These are phyloP conservation scores for Drosophila maculinotata DNA, from an alignment of 2,888 invertebrate genomes.

Conservation along the genomic window DNA sequence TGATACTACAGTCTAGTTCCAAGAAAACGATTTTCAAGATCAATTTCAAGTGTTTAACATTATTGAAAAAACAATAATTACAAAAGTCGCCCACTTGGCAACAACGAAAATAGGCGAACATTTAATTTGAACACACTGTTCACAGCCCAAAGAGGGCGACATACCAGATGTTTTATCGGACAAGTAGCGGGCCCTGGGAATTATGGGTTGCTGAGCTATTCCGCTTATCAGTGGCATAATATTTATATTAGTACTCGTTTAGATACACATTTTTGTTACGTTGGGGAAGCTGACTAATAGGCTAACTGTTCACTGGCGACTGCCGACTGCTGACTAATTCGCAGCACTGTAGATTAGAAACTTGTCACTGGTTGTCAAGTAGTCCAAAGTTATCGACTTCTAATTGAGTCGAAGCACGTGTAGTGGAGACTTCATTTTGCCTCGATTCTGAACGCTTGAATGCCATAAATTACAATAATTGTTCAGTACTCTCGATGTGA, in stretches of 20 bases:
- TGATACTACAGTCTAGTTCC: not conserved
- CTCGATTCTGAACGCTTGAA: conserved; percentile 2
- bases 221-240: conserved; percentile 58
- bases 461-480: conserved; percentile 45
- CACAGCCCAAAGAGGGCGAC: conserved; percentile 19
- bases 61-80: not conserved
- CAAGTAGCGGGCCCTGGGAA: not conserved
- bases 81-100: not conserved
- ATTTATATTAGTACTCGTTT: conserved; percentile 46
- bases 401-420: conserved; percentile 55
- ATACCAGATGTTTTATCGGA: conserved; percentile 30
- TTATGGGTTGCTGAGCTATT: conserved; percentile 3
- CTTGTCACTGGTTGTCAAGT: conserved; percentile 45
- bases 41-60: not conserved
- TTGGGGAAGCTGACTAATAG: conserved; percentile 23
- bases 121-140: too few relatives aligned
- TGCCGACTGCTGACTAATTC: conserved; percentile 29
- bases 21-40: not conserved
- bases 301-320: too few relatives aligned
- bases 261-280: conserved; percentile 41
- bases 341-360: conserved; percentile 16
- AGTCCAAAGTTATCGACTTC: conserved; percentile 36
- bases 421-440: conserved; percentile 12
- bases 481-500: conserved; percentile 13
- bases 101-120: not conserved